phyloP scores from a whole-genome alignment of 2,113 vertebrate genomes.

The Ailurus styani region DNA sequence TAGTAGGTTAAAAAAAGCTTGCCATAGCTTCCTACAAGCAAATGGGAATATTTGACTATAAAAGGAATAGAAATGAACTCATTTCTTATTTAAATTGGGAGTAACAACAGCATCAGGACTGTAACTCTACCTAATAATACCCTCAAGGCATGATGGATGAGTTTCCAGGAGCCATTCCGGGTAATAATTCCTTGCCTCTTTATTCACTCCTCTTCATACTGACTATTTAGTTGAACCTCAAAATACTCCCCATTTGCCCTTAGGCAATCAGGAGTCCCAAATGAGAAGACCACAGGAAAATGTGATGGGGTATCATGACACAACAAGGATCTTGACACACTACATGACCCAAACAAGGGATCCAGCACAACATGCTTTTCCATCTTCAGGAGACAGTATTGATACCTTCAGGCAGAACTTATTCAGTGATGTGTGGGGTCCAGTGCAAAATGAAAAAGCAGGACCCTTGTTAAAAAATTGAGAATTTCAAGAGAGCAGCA shows the following conservation, averaged over 20 bases:
- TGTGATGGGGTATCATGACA: not conserved
- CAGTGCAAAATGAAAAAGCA: not conserved
- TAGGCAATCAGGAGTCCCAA: not conserved
- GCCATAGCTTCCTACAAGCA: not conserved
- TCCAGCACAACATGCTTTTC: not conserved
- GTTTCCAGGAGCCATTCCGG: not conserved
- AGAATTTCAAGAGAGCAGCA: not conserved
- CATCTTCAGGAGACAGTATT: not conserved
- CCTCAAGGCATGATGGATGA: not conserved
- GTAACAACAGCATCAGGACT: not conserved
- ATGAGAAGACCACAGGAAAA: not conserved
- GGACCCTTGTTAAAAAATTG: not conserved
- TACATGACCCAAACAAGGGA: not conserved
- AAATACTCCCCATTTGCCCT: not conserved
- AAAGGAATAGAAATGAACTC: slow-evolving; percentile 14
- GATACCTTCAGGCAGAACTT: not conserved
- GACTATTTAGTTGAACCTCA: not conserved
- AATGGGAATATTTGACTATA: not conserved
- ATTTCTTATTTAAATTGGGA: slow-evolving; percentile 17
- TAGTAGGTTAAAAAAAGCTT: not conserved
- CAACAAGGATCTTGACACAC: not conserved
- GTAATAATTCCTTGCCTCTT: slow-evolving; percentile 18
- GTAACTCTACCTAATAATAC: not conserved
- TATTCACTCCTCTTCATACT: not conserved
- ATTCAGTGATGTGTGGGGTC: not conserved